Percentiles rank a stretch among this genome's conserved stretches.
Conservation (phyloP, 1,140 invertebrate species). For the Macrobrachium nipponense region DNA sequence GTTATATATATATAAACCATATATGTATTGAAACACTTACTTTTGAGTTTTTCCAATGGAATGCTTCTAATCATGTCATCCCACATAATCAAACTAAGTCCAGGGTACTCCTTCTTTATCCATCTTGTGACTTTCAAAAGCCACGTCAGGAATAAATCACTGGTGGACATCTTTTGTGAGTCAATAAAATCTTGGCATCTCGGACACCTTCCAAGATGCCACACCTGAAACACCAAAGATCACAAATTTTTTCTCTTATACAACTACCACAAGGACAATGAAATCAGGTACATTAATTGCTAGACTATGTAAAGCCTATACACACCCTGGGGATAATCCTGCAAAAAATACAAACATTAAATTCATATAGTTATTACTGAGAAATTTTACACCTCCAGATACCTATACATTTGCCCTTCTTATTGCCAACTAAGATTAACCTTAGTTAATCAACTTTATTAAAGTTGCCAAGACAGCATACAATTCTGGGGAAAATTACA, state of each 20-base stretch:
- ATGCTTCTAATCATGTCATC: conserved; percentile 73
- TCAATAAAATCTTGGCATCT: conserved; percentile 67
- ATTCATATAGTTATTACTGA: too few relatives aligned
- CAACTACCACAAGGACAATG: background rate
- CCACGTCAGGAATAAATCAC: conserved; percentile 72
- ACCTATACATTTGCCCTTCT: too few relatives aligned
- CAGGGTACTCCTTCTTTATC: conserved; percentile 68
- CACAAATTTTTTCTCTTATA: background rate
- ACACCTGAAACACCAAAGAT: conserved; percentile 62
- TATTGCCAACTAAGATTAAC: too few relatives aligned
- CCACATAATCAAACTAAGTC: conserved; percentile 77
- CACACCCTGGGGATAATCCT: too few relatives aligned
- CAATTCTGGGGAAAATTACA: too few relatives aligned
- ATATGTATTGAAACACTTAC: conserved; percentile 18
- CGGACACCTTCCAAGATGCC: conserved; percentile 70
- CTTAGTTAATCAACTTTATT: too few relatives aligned
- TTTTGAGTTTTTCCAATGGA: conserved; percentile 41
- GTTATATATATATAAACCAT: too few relatives aligned
- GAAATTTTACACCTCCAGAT: too few relatives aligned
- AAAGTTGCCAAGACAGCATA: too few relatives aligned
- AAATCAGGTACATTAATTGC: background rate
- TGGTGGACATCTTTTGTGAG: conserved; percentile 67
- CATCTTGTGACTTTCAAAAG: conserved; percentile 69
- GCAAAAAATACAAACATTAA: too few relatives aligned
- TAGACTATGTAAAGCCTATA: background rate